These are phyloP conservation scores for Drosophila setifemur DNA, from an alignment of 1,140 invertebrate genomes.

Conservation along the genomic window DNA sequence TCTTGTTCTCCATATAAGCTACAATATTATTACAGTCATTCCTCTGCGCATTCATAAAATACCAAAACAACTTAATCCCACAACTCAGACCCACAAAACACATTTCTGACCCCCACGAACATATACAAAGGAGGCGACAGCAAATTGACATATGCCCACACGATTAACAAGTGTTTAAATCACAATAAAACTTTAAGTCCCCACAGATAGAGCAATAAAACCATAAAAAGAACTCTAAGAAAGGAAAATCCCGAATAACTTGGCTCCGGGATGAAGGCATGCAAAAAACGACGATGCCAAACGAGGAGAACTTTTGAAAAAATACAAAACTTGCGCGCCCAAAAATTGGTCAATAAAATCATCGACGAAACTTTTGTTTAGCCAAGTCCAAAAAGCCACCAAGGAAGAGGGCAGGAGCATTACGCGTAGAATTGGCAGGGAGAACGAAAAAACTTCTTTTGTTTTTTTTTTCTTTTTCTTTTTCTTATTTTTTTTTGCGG, in stretches of 20 bases:
- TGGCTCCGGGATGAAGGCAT: constrained; percentile 39
- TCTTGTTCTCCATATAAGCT: background rate
- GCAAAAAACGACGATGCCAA: constrained; percentile 55
- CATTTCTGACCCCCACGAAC: constrained; percentile 18
- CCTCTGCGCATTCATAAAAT: background rate
- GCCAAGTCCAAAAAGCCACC: constrained; percentile 48
- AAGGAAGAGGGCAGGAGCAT: background rate
- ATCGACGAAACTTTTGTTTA: constrained; percentile 76
- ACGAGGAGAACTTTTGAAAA: constrained; percentile 14
- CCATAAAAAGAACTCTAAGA: constrained; percentile 59
- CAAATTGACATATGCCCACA: constrained; percentile 70
- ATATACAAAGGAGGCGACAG: constrained; percentile 40
- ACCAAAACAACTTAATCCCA: constrained; percentile 41
- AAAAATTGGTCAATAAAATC: constrained; percentile 81
- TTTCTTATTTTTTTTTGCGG: constrained; percentile 40
- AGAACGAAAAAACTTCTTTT: constrained; percentile 18
- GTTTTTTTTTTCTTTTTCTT: constrained; percentile 26
- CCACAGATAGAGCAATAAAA: constrained; percentile 71
- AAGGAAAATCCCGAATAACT: constrained; percentile 48
- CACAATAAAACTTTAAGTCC: constrained; percentile 81
- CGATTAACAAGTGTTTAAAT: constrained; percentile 81
- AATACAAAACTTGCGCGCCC: constrained; percentile 67
- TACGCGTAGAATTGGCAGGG: too few species aligned
- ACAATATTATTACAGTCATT: too few species aligned
- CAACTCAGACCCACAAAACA: background rate